Evolutionary conservation across 2,888 invertebrate species (phyloP).

Genomic region (Drosophila testacea): DNA sequence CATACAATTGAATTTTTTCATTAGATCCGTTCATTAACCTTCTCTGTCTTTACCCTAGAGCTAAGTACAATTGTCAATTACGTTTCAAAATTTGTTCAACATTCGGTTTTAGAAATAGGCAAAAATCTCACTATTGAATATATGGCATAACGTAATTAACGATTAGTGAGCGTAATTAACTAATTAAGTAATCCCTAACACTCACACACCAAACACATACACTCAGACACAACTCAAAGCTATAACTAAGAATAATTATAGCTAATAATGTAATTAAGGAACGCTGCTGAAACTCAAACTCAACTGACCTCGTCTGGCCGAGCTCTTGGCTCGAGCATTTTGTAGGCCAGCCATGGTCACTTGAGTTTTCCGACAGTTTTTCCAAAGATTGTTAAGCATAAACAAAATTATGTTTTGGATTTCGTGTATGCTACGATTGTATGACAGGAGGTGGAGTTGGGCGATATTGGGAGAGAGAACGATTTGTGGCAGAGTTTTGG

Average conservation of each 20-base stretch:
- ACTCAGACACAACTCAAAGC: slow-evolving; percentile 21
- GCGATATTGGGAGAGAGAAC: slow-evolving; percentile 18
- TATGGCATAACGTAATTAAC: slow-evolving; percentile 23
- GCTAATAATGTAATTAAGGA: slow-evolving; percentile 7
- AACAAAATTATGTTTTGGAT: slow-evolving; percentile 64
- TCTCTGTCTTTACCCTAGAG: slow-evolving; percentile 10
- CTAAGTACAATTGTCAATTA: slow-evolving; percentile 51
- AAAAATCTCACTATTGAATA: slow-evolving; percentile 28
- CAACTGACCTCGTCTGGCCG: slow-evolving; percentile 8
- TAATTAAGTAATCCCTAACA: slow-evolving; percentile 12
- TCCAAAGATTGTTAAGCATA: neutral
- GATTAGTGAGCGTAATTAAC: slow-evolving; percentile 16
- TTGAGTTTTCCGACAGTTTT: slow-evolving; percentile 12
- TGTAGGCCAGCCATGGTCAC: slow-evolving; percentile 4
- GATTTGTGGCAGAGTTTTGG: slow-evolving; percentile 45
- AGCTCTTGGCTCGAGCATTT: slow-evolving; percentile 37
- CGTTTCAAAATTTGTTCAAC: slow-evolving; percentile 39
- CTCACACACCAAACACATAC: slow-evolving; percentile 15
- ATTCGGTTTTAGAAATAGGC: slow-evolving; percentile 8
- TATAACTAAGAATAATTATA: slow-evolving; percentile 9
- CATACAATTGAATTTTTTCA: slow-evolving; percentile 30
- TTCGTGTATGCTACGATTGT: slow-evolving; percentile 31
- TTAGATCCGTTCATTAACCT: slow-evolving; percentile 28
- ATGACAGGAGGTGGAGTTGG: neutral
- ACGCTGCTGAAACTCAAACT: slow-evolving; percentile 39